Conservation (phyloP, 2,113 vertebrate species). For the Propithecus coquereli region DNA sequence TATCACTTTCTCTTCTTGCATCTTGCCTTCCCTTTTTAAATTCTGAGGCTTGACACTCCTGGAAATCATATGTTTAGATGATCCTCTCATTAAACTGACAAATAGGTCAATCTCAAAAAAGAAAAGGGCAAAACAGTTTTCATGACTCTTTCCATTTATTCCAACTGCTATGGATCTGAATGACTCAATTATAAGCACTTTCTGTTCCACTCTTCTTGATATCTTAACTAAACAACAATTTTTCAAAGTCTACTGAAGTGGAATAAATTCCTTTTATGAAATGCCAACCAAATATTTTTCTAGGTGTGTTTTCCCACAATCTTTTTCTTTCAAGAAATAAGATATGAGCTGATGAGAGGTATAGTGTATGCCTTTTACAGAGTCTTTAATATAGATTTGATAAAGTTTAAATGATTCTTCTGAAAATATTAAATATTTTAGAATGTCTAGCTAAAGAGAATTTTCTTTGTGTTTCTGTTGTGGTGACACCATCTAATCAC, state of each 20-base stretch:
- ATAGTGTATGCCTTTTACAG: background rate
- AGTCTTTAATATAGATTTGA: background rate
- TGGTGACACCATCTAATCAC: background rate
- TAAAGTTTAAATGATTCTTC: background rate
- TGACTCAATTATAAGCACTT: background rate
- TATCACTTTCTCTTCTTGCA: background rate
- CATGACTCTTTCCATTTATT: background rate
- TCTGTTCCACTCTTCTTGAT: background rate
- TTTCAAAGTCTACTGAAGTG: background rate
- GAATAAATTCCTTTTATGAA: background rate
- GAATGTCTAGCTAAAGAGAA: background rate
- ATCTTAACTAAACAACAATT: background rate
- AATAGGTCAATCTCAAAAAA: background rate
- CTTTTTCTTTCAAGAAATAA: background rate
- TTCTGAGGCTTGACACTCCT: background rate
- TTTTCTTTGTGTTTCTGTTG: background rate
- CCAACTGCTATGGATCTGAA: background rate
- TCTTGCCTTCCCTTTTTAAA: background rate
- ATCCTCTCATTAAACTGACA: background rate
- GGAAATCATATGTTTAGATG: background rate
- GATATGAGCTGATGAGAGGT: background rate
- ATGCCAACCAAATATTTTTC: background rate
- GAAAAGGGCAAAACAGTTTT: background rate
- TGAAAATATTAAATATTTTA: constrained; percentile 10
- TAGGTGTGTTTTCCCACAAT: background rate